phyloP scores from a whole-genome alignment of 2,113 vertebrate genomes.

The Pheucticus melanocephalus region DNA sequence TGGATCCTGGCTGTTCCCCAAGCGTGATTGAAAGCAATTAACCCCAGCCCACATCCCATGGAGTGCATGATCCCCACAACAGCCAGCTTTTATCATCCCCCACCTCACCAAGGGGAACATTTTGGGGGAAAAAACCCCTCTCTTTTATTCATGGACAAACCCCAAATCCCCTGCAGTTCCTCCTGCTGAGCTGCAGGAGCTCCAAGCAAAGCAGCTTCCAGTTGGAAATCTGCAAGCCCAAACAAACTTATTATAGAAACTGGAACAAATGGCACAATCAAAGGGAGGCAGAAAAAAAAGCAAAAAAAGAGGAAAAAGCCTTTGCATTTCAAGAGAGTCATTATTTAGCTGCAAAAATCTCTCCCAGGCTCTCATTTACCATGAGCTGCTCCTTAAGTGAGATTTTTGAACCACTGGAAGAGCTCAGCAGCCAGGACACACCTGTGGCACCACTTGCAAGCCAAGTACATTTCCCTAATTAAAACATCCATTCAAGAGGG shows the following conservation, averaged over 20 bases:
- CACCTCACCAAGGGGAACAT: not conserved
- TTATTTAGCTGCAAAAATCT: slow-evolving; percentile 28
- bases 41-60: not conserved
- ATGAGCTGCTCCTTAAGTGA: not conserved
- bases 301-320: not conserved
- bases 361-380: not conserved
- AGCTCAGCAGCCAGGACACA: not conserved
- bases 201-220: slow-evolving; percentile 9
- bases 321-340: slow-evolving; percentile 32
- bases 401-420: not conserved
- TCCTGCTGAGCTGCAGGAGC: not conserved
- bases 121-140: not conserved
- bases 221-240: slow-evolving; percentile 62
- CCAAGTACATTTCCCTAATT: not conserved
- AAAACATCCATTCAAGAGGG: not conserved
- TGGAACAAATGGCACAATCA: slow-evolving; percentile 62
- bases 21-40: fast-evolving
- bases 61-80: fast-evolving
- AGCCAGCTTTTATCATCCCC: not conserved
- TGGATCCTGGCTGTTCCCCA: not conserved
- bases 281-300: not conserved
- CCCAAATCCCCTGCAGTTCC: fast-evolving
- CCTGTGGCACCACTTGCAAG: not conserved
- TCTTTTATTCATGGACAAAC: fast-evolving
- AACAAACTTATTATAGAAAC: slow-evolving; percentile 65